Evolutionary conservation across 2,113 vertebrate genomes (phyloP).

Genomic region (Ranitomeya variabilis): DNA sequence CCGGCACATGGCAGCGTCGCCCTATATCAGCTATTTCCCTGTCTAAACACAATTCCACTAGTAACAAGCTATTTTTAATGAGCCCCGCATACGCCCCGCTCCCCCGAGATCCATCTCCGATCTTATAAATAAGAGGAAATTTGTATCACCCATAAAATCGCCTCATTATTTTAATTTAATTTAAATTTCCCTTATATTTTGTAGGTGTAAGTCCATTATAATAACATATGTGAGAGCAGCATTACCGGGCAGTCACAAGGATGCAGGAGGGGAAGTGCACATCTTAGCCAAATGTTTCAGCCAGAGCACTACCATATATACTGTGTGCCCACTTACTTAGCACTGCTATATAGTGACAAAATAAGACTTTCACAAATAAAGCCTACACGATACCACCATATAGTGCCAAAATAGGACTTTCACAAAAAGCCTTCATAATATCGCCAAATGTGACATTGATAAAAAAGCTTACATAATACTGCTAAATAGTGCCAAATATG

Average conservation of each 20-base stretch:
- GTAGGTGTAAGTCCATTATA: not conserved
- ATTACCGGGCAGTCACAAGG: not conserved
- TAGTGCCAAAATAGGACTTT: not conserved
- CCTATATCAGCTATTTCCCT: constrained; percentile 15
- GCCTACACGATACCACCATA: not conserved
- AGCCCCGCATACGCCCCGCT: not conserved
- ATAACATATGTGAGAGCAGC: not conserved
- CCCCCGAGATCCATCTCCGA: constrained; percentile 6
- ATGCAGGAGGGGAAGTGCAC: not conserved
- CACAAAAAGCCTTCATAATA: not conserved
- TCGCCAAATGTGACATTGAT: too few species aligned
- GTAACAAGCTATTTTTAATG: constrained; percentile 28
- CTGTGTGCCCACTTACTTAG: not conserved
- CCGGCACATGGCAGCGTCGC: not conserved
- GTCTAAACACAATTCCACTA: constrained; percentile 29
- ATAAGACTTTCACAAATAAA: not conserved
- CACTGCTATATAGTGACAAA: not conserved
- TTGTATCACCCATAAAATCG: not conserved
- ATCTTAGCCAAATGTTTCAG: too few species aligned
- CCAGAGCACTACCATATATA: too few species aligned
- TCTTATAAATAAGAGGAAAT: constrained; percentile 25
- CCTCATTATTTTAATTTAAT: constrained; percentile 5
- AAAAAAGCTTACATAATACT: too few species aligned
- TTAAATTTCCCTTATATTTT: not conserved
- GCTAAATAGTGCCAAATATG: too few species aligned